phyloP scores from a whole-genome alignment of 2,113 vertebrate species.

The Melozone crissalis region DNA sequence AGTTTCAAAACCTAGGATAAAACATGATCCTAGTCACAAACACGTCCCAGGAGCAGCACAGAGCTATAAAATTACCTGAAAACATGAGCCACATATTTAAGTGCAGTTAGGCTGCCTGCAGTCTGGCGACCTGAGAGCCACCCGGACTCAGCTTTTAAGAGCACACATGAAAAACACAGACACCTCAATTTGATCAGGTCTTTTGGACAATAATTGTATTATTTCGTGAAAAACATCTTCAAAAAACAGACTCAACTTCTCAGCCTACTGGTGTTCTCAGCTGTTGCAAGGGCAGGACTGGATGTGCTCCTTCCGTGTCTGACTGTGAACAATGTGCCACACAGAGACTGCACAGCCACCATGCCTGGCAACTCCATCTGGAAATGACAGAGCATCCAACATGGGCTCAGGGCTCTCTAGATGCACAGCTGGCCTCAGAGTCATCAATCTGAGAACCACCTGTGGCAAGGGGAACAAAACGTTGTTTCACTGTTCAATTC shows the following conservation, averaged over 20 bases:
- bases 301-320: neutral
- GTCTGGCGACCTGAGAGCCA: neutral
- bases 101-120: neutral
- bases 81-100: fast-evolving
- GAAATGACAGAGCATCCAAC: neutral
- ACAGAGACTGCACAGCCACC: neutral
- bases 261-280: neutral
- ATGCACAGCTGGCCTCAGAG: neutral
- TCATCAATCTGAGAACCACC: neutral
- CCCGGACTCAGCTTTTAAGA: neutral
- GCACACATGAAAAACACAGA: neutral
- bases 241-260: neutral
- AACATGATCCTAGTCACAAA: conserved; percentile 25
- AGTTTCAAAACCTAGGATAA: conserved; percentile 88
- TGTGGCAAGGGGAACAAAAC: neutral
- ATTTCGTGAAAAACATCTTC: neutral
- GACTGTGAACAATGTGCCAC: neutral
- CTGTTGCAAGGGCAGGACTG: neutral
- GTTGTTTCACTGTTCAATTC: neutral
- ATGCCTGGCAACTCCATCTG: neutral
- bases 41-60: neutral
- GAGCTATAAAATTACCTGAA: neutral
- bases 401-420: neutral
- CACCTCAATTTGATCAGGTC: neutral
- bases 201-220: neutral